These are phyloP conservation scores for Coreoperca whiteheadi DNA, from an alignment of 2,113 vertebrate genomes.

Conservation along the genomic window DNA sequence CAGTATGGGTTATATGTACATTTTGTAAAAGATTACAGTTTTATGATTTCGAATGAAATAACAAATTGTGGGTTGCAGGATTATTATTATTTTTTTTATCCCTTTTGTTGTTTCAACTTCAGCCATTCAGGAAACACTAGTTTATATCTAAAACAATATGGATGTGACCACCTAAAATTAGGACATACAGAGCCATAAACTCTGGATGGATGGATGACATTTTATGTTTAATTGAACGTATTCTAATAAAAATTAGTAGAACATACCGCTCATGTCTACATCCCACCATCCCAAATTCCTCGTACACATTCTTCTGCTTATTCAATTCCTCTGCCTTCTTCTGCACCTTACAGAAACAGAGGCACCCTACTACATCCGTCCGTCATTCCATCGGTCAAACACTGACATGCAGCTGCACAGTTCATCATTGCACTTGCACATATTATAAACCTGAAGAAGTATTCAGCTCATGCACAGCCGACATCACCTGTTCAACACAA, in stretches of 20 bases:
- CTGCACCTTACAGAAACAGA: not conserved
- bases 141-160: not conserved
- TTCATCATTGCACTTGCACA: not conserved
- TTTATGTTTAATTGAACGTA: not conserved
- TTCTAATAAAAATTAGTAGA: not conserved
- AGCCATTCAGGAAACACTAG: not conserved
- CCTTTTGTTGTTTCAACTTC: not conserved
- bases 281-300: not conserved
- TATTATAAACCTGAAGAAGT: not conserved
- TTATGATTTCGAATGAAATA: not conserved
- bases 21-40: not conserved
- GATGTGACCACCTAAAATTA: not conserved
- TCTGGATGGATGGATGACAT: not conserved
- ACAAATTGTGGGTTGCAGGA: not conserved
- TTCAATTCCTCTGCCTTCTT: not conserved
- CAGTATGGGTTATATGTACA: not conserved
- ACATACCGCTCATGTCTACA: not conserved
- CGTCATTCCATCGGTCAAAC: not conserved
- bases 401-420: not conserved
- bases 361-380: not conserved
- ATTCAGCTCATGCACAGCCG: not conserved
- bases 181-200: not conserved
- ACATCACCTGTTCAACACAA: conserved; percentile 13
- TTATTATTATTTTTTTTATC: too few relatives aligned
- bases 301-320: not conserved